These are phyloP conservation scores for Thalassoma bifasciatum DNA, from an alignment of 2,113 vertebrate genomes.

Conservation along the genomic window DNA sequence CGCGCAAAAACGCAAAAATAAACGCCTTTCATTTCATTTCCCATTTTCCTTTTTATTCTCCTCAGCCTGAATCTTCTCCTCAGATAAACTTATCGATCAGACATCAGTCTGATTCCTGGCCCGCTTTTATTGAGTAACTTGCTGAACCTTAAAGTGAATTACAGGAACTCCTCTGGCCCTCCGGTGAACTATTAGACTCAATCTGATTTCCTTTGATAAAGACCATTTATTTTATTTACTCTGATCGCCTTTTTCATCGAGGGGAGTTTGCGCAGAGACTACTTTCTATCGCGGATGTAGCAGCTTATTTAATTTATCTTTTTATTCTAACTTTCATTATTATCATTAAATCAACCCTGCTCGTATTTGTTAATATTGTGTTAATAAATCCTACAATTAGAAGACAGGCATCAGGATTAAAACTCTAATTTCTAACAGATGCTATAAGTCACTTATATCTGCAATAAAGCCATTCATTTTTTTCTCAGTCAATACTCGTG, in stretches of 20 bases:
- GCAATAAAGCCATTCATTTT: constrained; percentile 1
- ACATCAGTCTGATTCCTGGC: constrained; percentile 74
- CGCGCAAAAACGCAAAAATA: constrained; percentile 17
- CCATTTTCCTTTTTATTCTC: constrained; percentile 43
- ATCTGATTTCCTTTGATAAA: constrained; percentile 79
- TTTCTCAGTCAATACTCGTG: constrained; percentile 8
- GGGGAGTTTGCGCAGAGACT: constrained; percentile 11
- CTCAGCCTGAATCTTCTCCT: constrained; percentile 52
- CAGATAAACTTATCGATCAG: constrained; percentile 76
- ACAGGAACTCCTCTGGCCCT: constrained; percentile 75
- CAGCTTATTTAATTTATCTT: too few relatives aligned
- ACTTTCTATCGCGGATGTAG: too few relatives aligned
- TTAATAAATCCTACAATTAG: background rate
- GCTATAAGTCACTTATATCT: background rate
- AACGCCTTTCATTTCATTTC: constrained; percentile 25
- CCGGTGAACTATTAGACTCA: constrained; percentile 76
- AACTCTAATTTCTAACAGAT: constrained; percentile 15
- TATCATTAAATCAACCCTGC: too few relatives aligned
- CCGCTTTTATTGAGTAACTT: constrained; percentile 78
- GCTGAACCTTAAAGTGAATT: constrained; percentile 80
- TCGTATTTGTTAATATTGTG: too few relatives aligned
- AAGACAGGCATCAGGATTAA: background rate
- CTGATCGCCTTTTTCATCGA: constrained; percentile 72
- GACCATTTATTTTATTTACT: constrained; percentile 76
- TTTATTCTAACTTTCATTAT: too few relatives aligned